Percentiles rank a stretch among this genome's conserved stretches.
Evolutionary conservation across 2,797 vertebrate genomes (phyloP).

Genomic region (Orestias chungarensis): DNA sequence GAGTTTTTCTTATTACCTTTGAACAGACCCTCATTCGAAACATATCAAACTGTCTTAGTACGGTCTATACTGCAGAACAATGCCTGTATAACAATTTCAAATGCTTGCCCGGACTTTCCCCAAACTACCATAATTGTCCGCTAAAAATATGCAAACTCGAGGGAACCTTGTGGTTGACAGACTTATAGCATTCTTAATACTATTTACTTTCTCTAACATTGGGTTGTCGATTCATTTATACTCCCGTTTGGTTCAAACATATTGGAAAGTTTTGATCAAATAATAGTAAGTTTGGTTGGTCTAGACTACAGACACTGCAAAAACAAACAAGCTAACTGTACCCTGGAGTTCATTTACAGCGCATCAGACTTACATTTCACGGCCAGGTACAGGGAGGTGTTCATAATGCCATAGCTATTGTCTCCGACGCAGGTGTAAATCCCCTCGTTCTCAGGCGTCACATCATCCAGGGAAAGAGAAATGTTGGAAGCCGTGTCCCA

Average conservation of each 20-base stretch:
- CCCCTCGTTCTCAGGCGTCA: slow-evolving; percentile 83
- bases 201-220: slow-evolving; percentile 2
- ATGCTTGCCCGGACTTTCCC: no score
- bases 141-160: not conserved
- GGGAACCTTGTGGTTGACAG: slow-evolving; percentile 2
- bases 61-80: not conserved
- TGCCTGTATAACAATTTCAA: not conserved
- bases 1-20: not conserved
- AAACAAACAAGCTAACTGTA: not conserved
- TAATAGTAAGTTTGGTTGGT: not conserved
- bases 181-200: not conserved
- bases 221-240: not conserved
- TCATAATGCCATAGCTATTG: slow-evolving; percentile 87
- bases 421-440: slow-evolving; percentile 88
- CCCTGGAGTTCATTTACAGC: not conserved
- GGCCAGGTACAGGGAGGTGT: slow-evolving; percentile 86
- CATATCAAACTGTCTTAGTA: not conserved
- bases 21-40: not conserved
- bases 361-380: slow-evolving; percentile 86
- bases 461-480: slow-evolving; percentile 80
- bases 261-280: slow-evolving; percentile 3
- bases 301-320: not conserved
- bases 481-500: slow-evolving; percentile 83
- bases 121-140: no score
- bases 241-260: not conserved